Evolutionary conservation across 1,140 invertebrate species (phyloP), one percentile per base, ranked within the genome.

Genomic region (Mylabris phalerata): DNA sequence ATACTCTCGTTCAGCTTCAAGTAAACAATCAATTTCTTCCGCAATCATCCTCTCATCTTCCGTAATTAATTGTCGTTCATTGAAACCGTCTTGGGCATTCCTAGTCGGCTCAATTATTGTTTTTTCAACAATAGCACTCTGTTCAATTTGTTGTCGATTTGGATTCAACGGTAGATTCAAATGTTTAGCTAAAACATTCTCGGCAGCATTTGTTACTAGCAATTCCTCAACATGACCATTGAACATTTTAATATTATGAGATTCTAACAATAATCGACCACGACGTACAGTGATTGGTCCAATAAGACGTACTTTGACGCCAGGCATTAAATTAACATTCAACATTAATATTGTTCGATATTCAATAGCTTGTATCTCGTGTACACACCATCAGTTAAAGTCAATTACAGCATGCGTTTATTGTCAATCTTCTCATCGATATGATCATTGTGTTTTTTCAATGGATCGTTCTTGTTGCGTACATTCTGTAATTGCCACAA

Each of bases 181-280:
- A 44, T 75, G 75, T 73, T 77, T 75, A 4, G 83, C 78, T 13
- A 13, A 13, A 13, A 13, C 13, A 13, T 13, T 13, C 13, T 13
- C 13, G 13, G 1, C 1, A 13, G 80, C 80, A 75, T 87, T 84
- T 13, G 68, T 49, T 27, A 82, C 76, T 25, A 81, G 63, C 19
- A 88, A 62, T 57, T 74, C 73, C 39, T 87, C 85, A 1, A 91
- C 86, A 75, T 90, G 86, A 13, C 90, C 90, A 1, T 88, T 89
- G 2, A 90, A 66, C 45, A 89, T 68, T 55, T 78, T 77, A 7
- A 91, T 66, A 60, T 85, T 82, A 41, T 75, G 72, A 50, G 81
- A 75, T 63, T 82, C 82, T 32, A 92, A n/a, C n/a, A n/a, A 73
- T 10, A 92, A 68, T 39, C 89, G 75, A 3, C 89, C 88, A 59